phyloP scores from a whole-genome alignment of 2,888 invertebrate genomes.

The Ctena decussata region DNA sequence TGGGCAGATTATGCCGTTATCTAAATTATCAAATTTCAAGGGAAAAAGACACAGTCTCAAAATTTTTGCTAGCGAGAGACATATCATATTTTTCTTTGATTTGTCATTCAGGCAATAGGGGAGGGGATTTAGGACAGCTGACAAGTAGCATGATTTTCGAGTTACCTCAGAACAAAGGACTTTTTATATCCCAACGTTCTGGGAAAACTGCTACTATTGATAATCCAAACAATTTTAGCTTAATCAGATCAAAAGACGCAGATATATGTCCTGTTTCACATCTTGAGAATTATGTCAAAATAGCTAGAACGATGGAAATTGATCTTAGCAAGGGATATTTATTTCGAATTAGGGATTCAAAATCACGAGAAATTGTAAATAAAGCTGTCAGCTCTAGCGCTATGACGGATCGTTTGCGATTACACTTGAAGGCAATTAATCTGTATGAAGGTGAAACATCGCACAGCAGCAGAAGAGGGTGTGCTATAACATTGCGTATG shows the following conservation, averaged over 20 bases:
- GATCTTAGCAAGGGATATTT: background rate
- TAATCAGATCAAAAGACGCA: background rate
- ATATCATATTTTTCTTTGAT: constrained; percentile 6
- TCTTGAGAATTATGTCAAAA: background rate
- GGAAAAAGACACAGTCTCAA: background rate
- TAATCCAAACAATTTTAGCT: constrained; percentile 16
- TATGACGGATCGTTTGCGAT: background rate
- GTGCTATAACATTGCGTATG: constrained; percentile 11
- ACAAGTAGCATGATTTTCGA: background rate
- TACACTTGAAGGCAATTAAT: background rate
- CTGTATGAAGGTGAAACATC: constrained; percentile 16
- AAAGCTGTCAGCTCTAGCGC: background rate
- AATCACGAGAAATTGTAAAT: background rate
- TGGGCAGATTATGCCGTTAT: constrained; percentile 3
- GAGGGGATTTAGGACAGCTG: background rate
- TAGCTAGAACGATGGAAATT: background rate
- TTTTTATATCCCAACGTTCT: constrained; percentile 6
- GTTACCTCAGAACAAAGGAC: background rate
- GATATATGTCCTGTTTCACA: constrained; percentile 10
- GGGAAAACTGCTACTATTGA: background rate
- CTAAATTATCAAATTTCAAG: background rate
- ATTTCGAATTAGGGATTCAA: background rate
- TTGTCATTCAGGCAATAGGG: constrained; percentile 18
- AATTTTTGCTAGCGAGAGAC: background rate
- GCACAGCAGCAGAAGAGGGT: background rate